Evolutionary conservation across 2,888 invertebrate genomes (phyloP), one percentile per base, ranked within the genome.

Genomic region (Drosophila niveifrons): DNA sequence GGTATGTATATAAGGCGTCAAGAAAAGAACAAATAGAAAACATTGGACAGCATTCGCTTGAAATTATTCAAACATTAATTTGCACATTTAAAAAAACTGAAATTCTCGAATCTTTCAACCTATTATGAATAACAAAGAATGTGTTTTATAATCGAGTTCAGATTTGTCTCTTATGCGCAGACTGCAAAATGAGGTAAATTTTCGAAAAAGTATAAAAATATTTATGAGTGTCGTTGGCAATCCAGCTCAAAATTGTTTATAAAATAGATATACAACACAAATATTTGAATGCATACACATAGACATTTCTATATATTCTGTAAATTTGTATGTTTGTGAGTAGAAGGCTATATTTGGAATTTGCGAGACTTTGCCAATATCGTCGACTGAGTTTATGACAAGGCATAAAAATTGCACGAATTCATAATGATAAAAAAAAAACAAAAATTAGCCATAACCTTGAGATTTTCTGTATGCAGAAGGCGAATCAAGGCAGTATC

Each of bases 381-480:
- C 56, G 44, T 53, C 34, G 46, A 41, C 63, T 18, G 43, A 50
- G 28, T 57, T 63, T 73, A 51, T 68, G 74, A 64, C 63, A 43
- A 64, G 61, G 55, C 62, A 52, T 46, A 65, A 61, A 67, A 62
- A 50, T 46, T 63, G 55, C 50, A 43, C 51, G 53, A 68, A 70
- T 66, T 61, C 67, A 67, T 79, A 47, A 46, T 53, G 47, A 68
- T 65, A 65, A 57, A 56, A 44, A 44, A 31, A 18, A 50, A 80
- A 23, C 23, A 23, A 62, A 63, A 74, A 78, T 63, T 57, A 59
- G 58, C 50, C 66, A 47, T 75, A 75, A 78, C 79, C 79, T 80
- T 80, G 79, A 56, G 58, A 75, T 66, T 56, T 61, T 58, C 23
- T 36, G 36, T 67, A 65, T 57, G 65, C 62, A 52, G 51, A 58